Conservation (phyloP, 92 coral and sea anemone species). For the Parazoanthus atlanticus region DNA sequence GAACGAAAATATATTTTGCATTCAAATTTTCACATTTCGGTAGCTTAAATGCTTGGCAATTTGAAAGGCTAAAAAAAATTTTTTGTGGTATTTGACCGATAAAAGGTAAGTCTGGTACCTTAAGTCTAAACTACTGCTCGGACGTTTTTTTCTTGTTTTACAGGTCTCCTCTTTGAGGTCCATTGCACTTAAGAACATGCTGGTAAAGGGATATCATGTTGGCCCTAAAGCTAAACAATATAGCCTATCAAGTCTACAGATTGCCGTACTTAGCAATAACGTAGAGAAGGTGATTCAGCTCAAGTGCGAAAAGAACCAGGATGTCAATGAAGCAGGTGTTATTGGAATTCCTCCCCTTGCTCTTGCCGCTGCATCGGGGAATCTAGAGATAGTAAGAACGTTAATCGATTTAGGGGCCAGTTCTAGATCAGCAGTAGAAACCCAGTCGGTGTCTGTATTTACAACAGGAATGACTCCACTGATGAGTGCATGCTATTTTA, state of each 20-base stretch:
- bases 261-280: background rate
- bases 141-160: too few relatives aligned
- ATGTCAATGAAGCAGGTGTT: background rate
- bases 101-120: too few relatives aligned
- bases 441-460: background rate
- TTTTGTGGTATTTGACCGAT: too few relatives aligned
- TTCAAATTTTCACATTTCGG: too few relatives aligned
- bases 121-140: too few relatives aligned
- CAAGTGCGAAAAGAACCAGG: background rate
- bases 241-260: background rate
- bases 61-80: too few relatives aligned
- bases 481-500: background rate
- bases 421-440: background rate
- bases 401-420: background rate
- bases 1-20: too few relatives aligned
- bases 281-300: background rate
- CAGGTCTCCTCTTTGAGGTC: too few relatives aligned
- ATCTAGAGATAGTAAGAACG: background rate
- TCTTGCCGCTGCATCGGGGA: background rate
- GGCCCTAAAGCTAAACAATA: too few relatives aligned
- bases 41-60: too few relatives aligned
- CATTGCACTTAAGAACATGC: too few relatives aligned
- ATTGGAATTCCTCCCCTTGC: background rate
- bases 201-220: too few relatives aligned
- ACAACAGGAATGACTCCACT: background rate